Base-by-base conservation (phyloP, 2,113 vertebrate species). In the Heliornis fulica region DNA sequence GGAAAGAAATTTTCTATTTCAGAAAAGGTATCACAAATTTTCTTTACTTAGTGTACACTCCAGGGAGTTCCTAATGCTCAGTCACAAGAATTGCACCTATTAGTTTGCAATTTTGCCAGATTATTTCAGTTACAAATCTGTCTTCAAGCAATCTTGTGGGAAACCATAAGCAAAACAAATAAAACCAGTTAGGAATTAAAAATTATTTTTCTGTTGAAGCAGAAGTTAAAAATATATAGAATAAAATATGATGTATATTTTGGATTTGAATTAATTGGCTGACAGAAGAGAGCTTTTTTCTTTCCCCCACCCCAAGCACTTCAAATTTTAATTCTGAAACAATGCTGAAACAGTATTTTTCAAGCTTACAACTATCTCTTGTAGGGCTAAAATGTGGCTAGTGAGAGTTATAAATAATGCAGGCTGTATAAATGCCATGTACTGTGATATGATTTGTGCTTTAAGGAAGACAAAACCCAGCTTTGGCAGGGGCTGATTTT, bases 301-400 rank as follows among this genome's bases (percentile, higher is more conserved):
- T n/a, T n/a, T n/a, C 46, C 41, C 16, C 12, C 7, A 12, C 28
- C 14, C 15, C 54, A 57, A 82, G 53, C 23, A 40, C 51, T 71
- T 84, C 14, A 83, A 57, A 69, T 94, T 80, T 92, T 69, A 83
- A 66, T 82, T 82, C 57, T 84, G 61, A 91, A 97, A 91, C 81
- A 89, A 76, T 32, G 29, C 21, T 57, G 48, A 57, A n/a, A 36
- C 36, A 76, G 17, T 45, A 57, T 79, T 95, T 96, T 87, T 91
- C 57, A 93, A 57, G 45, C 40, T 89, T 93, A 53, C 76, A 69
- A 13, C 53, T 78, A 15, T 48, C 13, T 84, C 31, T 28, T 53
- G 31, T 56, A 45, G 36, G 21, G 19, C 43, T 81, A 60, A 87
- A 94, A 91, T 53, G 59, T 48, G 68, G 68, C 77, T 82, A 46